Percentiles rank a stretch among this genome's conserved stretches.
These are phyloP conservation scores for Aphis craccivora DNA, from an alignment of 1,140 invertebrate genomes.

Conservation along the genomic window DNA sequence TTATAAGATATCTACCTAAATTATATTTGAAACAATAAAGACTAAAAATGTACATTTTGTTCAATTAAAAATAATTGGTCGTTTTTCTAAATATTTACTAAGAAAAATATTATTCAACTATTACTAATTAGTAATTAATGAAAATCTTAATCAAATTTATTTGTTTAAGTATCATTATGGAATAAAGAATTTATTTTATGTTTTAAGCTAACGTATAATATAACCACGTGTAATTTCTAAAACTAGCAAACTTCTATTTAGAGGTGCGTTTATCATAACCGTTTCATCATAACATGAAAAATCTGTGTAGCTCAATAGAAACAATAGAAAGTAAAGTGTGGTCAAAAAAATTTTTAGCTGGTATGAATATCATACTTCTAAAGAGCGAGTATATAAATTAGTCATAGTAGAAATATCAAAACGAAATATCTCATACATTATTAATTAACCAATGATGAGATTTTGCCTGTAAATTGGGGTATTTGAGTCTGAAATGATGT, in stretches of 20 bases:
- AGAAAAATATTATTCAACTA: not conserved
- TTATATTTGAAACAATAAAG: not conserved
- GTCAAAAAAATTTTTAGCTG: not conserved
- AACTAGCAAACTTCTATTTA: not conserved
- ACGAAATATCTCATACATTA: not conserved
- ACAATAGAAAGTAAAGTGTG: not conserved
- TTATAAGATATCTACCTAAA: not conserved
- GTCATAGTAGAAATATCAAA: constrained; percentile 22
- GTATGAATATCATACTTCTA: not conserved
- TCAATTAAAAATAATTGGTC: not conserved
- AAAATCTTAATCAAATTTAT: not conserved
- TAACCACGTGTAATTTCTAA: not conserved
- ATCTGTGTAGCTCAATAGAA: not conserved
- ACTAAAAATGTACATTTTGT: not conserved
- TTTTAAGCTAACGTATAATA: not conserved
- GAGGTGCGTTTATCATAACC: not conserved
- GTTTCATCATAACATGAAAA: not conserved
- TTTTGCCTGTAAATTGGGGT: not conserved
- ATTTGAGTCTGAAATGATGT: not conserved
- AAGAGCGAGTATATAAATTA: not conserved
- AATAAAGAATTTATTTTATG: not conserved
- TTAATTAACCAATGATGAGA: not conserved
- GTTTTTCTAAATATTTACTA: not conserved
- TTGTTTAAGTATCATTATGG: not conserved
- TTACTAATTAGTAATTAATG: not conserved